phyloP scores from a whole-genome alignment of 2,797 vertebrate genomes.

The Acomys russatus region DNA sequence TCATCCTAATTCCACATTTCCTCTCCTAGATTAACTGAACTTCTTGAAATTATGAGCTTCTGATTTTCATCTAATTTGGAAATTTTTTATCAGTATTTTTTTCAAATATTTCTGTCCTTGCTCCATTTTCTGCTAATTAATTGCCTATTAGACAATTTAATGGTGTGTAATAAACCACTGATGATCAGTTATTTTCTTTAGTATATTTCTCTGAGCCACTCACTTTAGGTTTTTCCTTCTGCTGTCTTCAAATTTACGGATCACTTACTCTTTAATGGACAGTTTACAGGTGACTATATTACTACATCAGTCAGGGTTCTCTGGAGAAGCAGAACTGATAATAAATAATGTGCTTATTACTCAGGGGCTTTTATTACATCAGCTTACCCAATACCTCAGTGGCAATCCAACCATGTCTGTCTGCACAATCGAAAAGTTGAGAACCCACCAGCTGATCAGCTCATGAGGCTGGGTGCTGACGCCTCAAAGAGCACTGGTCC shows the following conservation, averaged over 20 bases:
- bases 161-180: background rate
- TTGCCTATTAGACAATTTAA: background rate
- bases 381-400: background rate
- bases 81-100: background rate
- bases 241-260: constrained; percentile 10
- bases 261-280: background rate
- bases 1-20: background rate
- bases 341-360: background rate
- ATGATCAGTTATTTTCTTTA: background rate
- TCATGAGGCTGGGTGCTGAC: background rate
- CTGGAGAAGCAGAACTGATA: background rate
- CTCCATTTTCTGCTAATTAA: background rate
- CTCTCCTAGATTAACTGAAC: constrained; percentile 2
- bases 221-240: background rate
- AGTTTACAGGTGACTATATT: constrained; percentile 20
- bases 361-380: background rate
- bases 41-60: constrained; percentile 25
- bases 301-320: background rate
- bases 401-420: background rate
- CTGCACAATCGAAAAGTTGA: background rate
- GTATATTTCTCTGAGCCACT: background rate
- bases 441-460: background rate
- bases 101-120: background rate
- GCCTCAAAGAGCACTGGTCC: background rate
- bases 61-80: constrained; percentile 51